Base-by-base conservation (phyloP, 2,888 invertebrate species). In the Tenthredo distinguenda region DNA sequence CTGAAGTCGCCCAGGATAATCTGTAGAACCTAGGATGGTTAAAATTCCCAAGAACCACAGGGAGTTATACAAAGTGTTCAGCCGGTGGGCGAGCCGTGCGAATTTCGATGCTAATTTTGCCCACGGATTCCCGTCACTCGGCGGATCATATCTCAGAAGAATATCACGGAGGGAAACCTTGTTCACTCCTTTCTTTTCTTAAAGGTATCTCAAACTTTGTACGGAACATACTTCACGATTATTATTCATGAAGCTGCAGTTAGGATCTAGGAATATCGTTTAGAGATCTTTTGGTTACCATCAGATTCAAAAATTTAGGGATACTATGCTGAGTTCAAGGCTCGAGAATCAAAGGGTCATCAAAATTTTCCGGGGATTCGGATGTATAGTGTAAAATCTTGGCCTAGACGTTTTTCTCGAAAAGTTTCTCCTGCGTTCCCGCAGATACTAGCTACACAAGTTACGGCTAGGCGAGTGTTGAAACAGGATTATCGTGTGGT, bases 81-180 rank as follows among this genome's bases (percentile, higher is more conserved):
- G 81, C 58, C 62, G 34, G 79, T 37, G 50, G 62, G 58, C 81
- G 58, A 26, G 58, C 58, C 37, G 81, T 62, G 62, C 58, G 15
- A 81, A 81, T 81, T 81, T 62, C 81, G 31, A 81, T 81, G 81
- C 81, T 81, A 81, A 81, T 81, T 81, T 81, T 31, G 12, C 62
- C 40, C 81, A 15, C 37, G 50, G 81, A 74, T 74, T 34, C 37
- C 0, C 21, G 34, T 37, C 18, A 21, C 71, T 72, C 37, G 40
- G 71, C 34, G 9, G 72, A 43, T 74, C 21, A 43, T 74, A 74
- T 74, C 72, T 74, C 1, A 0, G 43, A 43, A 74, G 21, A 74
- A 43, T n/a, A 21, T 43, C 43, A 21, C n/a, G 40, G 43, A 43
- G 43, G 5, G 10, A 74, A 74, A 74, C 37, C 72, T 74, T 43